phyloP scores from a whole-genome alignment of 2,797 vertebrate genomes.

The Dallia pectoralis region DNA sequence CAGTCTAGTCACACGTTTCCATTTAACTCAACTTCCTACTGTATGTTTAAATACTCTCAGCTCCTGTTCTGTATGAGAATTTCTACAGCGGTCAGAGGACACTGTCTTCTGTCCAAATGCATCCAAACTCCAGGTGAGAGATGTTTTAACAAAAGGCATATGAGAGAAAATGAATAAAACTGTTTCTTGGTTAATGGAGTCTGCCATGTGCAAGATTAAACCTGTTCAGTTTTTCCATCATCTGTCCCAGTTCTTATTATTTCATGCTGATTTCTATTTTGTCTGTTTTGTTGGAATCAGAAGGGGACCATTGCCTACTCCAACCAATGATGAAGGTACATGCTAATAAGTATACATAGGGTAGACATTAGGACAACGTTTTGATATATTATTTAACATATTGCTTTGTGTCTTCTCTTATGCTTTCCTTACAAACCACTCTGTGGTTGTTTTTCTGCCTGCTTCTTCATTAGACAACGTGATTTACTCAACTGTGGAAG shows the following conservation, averaged over 20 bases:
- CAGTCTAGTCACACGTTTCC: background rate
- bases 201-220: background rate
- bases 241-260: background rate
- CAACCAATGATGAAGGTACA: constrained; percentile 69
- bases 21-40: constrained; percentile 63
- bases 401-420: background rate
- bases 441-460: constrained; percentile 8
- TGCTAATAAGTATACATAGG: background rate
- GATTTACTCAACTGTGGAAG: constrained; percentile 59
- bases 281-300: constrained; percentile 55
- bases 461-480: constrained; percentile 55
- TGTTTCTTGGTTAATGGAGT: background rate
- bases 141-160: background rate
- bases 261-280: background rate
- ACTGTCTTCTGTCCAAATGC: constrained; percentile 27
- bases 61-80: constrained; percentile 87
- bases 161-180: background rate
- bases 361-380: no score
- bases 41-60: constrained; percentile 62
- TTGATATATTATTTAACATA: background rate
- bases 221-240: background rate
- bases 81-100: constrained; percentile 83
- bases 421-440: background rate
- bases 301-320: constrained; percentile 76
- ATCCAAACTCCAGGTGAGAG: constrained; percentile 57